These are phyloP conservation scores for Phaenicophaeus curvirostris DNA, from an alignment of 2,797 vertebrate genomes.

Conservation along the genomic window DNA sequence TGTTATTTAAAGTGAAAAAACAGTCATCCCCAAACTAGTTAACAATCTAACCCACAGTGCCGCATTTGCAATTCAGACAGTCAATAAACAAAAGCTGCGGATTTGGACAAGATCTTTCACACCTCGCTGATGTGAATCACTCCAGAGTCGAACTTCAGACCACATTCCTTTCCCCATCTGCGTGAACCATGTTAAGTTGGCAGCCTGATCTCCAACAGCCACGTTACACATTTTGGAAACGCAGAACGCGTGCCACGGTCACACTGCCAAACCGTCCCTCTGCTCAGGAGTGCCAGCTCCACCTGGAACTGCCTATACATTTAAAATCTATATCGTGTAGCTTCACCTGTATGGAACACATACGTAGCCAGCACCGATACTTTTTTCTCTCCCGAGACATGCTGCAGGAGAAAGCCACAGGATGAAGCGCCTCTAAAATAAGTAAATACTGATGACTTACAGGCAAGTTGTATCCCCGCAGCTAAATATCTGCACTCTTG, in stretches of 20 bases:
- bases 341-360: neutral
- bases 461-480: neutral
- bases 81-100: conserved; percentile 2
- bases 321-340: fast-evolving
- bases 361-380: fast-evolving
- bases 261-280: neutral
- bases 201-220: neutral
- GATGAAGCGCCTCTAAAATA: neutral
- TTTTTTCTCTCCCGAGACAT: neutral
- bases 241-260: neutral
- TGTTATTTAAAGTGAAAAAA: neutral
- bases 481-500: neutral
- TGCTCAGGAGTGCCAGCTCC: neutral
- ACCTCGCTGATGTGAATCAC: conserved; percentile 13
- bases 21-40: neutral
- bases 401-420: neutral
- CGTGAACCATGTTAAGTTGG: neutral
- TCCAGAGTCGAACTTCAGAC: conserved; percentile 51
- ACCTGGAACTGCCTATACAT: neutral
- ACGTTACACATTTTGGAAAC: neutral
- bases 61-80: conserved; percentile 26
- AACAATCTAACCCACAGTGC: neutral
- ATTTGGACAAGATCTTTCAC: conserved; percentile 46
- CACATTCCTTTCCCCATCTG: conserved; percentile 32
- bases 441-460: neutral